Evolutionary conservation across 2,888 invertebrate genomes (phyloP), one percentile per base, ranked within the genome.

Genomic region (Spodoptera exigua): DNA sequence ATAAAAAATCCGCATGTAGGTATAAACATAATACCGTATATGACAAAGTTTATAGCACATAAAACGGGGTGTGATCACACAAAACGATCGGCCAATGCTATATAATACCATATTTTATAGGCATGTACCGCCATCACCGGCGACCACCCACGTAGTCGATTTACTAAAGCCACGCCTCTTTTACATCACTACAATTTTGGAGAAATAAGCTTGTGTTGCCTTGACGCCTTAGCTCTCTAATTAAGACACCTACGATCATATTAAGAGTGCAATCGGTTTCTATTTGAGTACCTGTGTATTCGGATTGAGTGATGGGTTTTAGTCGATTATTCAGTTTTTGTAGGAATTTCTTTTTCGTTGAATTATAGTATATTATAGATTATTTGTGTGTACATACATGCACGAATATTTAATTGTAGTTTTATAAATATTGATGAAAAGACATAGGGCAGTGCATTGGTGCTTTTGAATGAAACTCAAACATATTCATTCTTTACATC

Each of bases 61-160:
- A 87, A 89, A 72, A 86, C 73, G 83, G 86, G 88, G 88, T 88
- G 89, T 88, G 89, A 88, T 87, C 88, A 76, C 66, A 77, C 70
- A 78, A 79, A 73, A 76, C 74, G 76, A 66, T 71, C 71, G 60
- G 62, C 79, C 75, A 78, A 82, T 84, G 83, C 82, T 81, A 85
- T 85, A 83, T 84, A 84, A 83, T 86, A 85, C 79, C 79, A 85
- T 87, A 87, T 87, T 87, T 89, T 89, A 89, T 88, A 84, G 83
- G 74, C 82, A 82, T 82, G 73, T 86, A 79, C 74, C 71, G 76
- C 76, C 70, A 71, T 81, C 82, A 81, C 79, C 60, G 76, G 68
- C 70, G 92, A 88, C 92, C 93, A 92, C 93, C 91, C 91, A 91
- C 83, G 78, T 74, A 56, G 85, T 79, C 83, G 83, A 87, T 89